These are phyloP conservation scores for Coelopa frigida DNA, from an alignment of 1,140 invertebrate species.

Conservation along the genomic window DNA sequence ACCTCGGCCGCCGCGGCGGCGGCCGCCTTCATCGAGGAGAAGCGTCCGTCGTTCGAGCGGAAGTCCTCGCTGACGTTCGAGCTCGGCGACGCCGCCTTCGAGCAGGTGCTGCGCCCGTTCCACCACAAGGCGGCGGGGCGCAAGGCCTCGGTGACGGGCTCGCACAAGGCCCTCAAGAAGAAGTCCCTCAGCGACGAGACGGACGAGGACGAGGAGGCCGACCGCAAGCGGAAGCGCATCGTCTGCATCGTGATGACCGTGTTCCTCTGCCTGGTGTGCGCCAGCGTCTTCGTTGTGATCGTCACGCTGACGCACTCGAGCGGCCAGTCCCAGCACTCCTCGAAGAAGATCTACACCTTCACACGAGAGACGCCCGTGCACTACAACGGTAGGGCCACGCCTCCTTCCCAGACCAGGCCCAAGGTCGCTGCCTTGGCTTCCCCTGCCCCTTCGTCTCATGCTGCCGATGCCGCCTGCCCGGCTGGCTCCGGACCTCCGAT, in stretches of 20 bases:
- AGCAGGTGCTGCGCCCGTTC: conserved; percentile 38
- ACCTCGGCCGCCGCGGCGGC: conserved; percentile 25
- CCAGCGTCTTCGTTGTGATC: conserved; percentile 61
- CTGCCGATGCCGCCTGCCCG: background rate
- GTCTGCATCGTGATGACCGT: conserved; percentile 58
- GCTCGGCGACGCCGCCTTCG: conserved; percentile 36
- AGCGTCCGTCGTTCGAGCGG: conserved; percentile 39
- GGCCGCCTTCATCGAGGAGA: conserved; percentile 38
- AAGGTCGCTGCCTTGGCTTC: too few relatives aligned
- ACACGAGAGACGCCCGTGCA: conserved; percentile 47
- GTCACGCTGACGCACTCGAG: conserved; percentile 63
- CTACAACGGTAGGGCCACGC: conserved; percentile 40
- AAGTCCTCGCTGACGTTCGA: conserved; percentile 39
- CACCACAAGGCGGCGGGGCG: conserved; percentile 37
- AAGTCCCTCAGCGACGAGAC: conserved; percentile 41
- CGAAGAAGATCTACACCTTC: conserved; percentile 56
- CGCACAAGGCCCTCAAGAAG: conserved; percentile 36
- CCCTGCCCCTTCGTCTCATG: background rate
- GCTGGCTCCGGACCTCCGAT: conserved; percentile 4
- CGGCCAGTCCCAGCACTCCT: conserved; percentile 50
- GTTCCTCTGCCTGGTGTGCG: conserved; percentile 59
- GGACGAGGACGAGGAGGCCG: conserved; percentile 46
- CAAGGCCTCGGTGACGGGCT: conserved; percentile 31
- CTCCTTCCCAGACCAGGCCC: too few relatives aligned
- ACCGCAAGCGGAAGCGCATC: conserved; percentile 55